These are phyloP conservation scores for Gymnoscelis rufifasciata DNA, from an alignment of 2,888 invertebrate genomes.

Conservation along the genomic window DNA sequence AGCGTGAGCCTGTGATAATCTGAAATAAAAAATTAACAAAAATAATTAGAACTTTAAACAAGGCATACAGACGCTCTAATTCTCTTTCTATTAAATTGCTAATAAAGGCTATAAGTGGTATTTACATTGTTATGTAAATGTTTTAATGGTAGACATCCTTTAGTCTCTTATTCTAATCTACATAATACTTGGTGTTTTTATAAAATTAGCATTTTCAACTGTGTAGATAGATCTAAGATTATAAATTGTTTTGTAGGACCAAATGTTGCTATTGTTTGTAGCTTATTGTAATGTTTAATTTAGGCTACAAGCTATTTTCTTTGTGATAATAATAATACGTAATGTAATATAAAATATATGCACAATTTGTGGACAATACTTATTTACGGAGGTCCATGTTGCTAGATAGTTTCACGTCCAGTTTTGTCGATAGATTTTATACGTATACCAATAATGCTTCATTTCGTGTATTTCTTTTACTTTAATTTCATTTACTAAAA, in stretches of 20 bases:
- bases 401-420: slow-evolving; percentile 66
- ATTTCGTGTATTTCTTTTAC: background rate
- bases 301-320: slow-evolving; percentile 50
- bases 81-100: slow-evolving; percentile 5
- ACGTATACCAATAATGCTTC: slow-evolving; percentile 36
- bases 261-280: slow-evolving; percentile 46
- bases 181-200: slow-evolving; percentile 56
- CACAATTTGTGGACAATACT: slow-evolving; percentile 76
- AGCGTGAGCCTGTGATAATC: slow-evolving; percentile 75
- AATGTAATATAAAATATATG: slow-evolving; percentile 53
- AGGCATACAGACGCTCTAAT: slow-evolving; percentile 55
- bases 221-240: slow-evolving; percentile 19
- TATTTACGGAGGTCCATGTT: slow-evolving; percentile 70
- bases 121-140: slow-evolving; percentile 24
- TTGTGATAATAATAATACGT: slow-evolving; percentile 71
- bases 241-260: slow-evolving; percentile 51
- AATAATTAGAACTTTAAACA: slow-evolving; percentile 35
- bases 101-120: slow-evolving; percentile 11
- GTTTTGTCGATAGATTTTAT: slow-evolving; percentile 59
- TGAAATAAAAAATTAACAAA: slow-evolving; percentile 52
- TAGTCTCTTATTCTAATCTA: slow-evolving; percentile 29
- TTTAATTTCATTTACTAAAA: too few relatives aligned
- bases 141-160: slow-evolving; percentile 19
- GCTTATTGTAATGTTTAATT: slow-evolving; percentile 31
- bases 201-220: slow-evolving; percentile 48